Base-by-base conservation (phyloP, 2,113 vertebrate species). In the Mystacornis crossleyi region DNA sequence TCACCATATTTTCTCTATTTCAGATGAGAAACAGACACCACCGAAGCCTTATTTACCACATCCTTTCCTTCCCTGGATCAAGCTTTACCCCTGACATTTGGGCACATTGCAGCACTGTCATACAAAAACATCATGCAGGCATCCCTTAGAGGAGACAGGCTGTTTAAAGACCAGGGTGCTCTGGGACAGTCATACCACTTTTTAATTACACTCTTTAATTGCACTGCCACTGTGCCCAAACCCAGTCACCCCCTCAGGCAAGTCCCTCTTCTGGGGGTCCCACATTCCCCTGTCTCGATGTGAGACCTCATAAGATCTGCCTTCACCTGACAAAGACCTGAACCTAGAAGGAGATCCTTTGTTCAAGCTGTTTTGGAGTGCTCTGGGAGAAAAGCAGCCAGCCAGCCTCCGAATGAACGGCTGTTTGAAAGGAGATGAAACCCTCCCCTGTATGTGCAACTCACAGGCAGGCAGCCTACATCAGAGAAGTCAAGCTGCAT, bases 371-470 rank as follows among this genome's bases (percentile, higher is more conserved):
- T 12, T 92, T 75, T 20, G 25, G 50, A 60, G 58, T 3, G 7
- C 25, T 84, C 42, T 84, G 57, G 38, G 65, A 67, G 45, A 78
- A 78, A 70, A 94, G 45, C 61, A 82, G 42, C 28, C 81, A 87
- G 57, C 8, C 33, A 75, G 34, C 33, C 84, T 58, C 33, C 8
- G 0, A 42, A 38, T 1, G 15, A 92, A 19, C 0, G 3, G 38
- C 83, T 71, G 12, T 67, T 86, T 74, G 61, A 89, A 75, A 89
- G 45, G 40, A 91, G 50, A 38, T 65, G 45, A 85, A 93, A 42
- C 43, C 45, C 13, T 73, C 12, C 24, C 50, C 40, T 74, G 21
- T 24, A 16, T 1, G 5, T 31, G 34, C 38, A 70, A 6, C 21
- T 62, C 60, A 8, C 1, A 60, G 86, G 65, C 31, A 45, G 38